These are phyloP conservation scores for Drosophila putrida DNA, from an alignment of 2,888 invertebrate species.

Conservation along the genomic window DNA sequence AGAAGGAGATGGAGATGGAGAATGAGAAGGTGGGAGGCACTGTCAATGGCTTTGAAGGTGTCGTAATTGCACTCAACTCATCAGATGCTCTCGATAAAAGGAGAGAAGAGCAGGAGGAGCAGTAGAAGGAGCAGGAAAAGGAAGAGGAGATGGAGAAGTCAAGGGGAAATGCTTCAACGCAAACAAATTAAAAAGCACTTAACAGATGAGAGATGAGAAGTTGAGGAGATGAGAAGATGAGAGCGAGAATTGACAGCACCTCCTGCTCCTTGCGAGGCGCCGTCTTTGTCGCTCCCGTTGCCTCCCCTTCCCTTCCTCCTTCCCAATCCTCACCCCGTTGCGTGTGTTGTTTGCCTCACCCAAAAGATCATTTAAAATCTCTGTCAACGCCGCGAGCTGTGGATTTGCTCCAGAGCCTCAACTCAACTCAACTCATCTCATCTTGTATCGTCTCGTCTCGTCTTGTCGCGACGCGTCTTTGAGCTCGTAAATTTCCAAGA, in stretches of 20 bases:
- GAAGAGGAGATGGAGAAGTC: background rate
- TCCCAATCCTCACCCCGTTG: slow-evolving; percentile 1
- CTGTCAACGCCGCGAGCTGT: slow-evolving; percentile 56
- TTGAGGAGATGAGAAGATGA: background rate
- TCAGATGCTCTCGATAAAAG: slow-evolving; percentile 62
- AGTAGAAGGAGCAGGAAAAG: background rate
- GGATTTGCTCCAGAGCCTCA: background rate
- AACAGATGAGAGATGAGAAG: slow-evolving; percentile 44
- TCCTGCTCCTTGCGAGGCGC: slow-evolving; percentile 58
- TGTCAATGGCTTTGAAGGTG: slow-evolving; percentile 73
- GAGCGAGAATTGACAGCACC: slow-evolving; percentile 24
- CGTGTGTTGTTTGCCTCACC: slow-evolving; percentile 33
- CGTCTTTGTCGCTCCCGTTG: slow-evolving; percentile 11
- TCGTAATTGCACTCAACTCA: slow-evolving; percentile 82
- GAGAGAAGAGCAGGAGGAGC: slow-evolving; percentile 24
- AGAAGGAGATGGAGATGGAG: slow-evolving; percentile 15
- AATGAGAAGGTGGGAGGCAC: background rate
- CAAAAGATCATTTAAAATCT: slow-evolving; percentile 58
- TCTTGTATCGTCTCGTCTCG: too few relatives aligned
- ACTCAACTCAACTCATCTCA: too few relatives aligned
- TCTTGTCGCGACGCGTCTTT: background rate
- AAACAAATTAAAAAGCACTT: slow-evolving; percentile 82
- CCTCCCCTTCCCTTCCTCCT: background rate
- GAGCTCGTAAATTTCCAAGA: slow-evolving; percentile 65
- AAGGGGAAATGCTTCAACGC: slow-evolving; percentile 47